Evolutionary conservation across 1,140 invertebrate genomes (phyloP).

Genomic region (Leucophenga varia): DNA sequence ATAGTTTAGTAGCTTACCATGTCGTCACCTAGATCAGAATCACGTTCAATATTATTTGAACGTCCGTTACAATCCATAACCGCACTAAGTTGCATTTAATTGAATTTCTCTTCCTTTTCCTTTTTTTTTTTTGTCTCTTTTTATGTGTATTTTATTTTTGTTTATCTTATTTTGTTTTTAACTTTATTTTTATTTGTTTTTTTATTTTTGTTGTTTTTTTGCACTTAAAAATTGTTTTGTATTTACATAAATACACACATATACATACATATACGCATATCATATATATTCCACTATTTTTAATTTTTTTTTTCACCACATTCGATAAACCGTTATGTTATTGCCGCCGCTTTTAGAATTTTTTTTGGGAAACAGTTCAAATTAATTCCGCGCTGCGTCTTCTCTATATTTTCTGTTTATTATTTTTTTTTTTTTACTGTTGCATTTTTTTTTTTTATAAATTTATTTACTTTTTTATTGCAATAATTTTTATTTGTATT

Average conservation of each 20-base stretch:
- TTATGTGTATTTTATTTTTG: neutral
- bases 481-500: too few species aligned
- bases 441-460: too few species aligned
- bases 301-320: too few species aligned
- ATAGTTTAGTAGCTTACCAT: too few species aligned
- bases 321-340: too few species aligned
- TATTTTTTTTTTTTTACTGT: too few species aligned
- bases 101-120: constrained; percentile 12
- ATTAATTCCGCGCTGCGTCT: too few species aligned
- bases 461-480: too few species aligned
- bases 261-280: neutral
- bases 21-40: constrained; percentile 51
- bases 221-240: constrained; percentile 18
- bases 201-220: constrained; percentile 3
- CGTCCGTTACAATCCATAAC: constrained; percentile 53
- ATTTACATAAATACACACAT: neutral
- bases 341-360: too few species aligned
- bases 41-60: constrained; percentile 49
- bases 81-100: constrained; percentile 49
- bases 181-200: neutral
- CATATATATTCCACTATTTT: too few species aligned
- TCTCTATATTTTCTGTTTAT: too few species aligned
- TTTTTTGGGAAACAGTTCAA: too few species aligned
- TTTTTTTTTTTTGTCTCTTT: neutral
- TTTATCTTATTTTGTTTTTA: neutral